Evolutionary conservation across 2,888 invertebrate genomes (phyloP).

Genomic region (Pocota personata): DNA sequence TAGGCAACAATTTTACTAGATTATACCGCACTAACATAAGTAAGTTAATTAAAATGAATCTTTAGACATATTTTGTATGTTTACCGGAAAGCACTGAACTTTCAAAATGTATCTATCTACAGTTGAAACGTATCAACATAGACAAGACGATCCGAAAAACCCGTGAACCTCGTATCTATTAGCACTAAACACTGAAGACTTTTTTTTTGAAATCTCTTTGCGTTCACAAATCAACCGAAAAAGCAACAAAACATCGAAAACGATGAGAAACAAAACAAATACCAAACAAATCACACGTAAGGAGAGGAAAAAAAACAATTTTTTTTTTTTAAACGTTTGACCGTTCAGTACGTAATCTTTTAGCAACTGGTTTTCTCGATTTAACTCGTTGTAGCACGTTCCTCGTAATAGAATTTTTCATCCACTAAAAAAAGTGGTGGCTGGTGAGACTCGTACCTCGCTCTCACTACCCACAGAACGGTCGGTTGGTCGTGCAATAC

Average conservation of each 20-base stretch:
- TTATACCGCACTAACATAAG: not conserved
- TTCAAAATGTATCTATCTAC: not conserved
- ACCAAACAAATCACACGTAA: constrained; percentile 43
- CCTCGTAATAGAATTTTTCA: constrained; percentile 49
- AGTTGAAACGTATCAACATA: not conserved
- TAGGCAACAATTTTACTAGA: not conserved
- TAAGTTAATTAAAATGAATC: not conserved
- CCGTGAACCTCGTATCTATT: constrained; percentile 37
- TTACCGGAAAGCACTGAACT: not conserved
- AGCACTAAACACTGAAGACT: constrained; percentile 30
- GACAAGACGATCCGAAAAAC: not conserved
- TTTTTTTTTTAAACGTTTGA: constrained; percentile 38
- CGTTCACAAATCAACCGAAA: constrained; percentile 46
- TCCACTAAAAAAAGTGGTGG: constrained; percentile 39
- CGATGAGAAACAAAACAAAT: constrained; percentile 42
- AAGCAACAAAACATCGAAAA: constrained; percentile 20
- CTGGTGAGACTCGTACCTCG: constrained; percentile 7
- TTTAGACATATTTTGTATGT: not conserved
- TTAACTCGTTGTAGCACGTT: constrained; percentile 50
- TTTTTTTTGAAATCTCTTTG: constrained; percentile 10
- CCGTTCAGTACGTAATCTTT: constrained; percentile 62
- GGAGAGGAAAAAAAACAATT: constrained; percentile 6
- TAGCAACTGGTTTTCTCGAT: constrained; percentile 59
- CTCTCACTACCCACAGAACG: constrained; percentile 3
- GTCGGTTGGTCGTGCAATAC: not conserved